Evolutionary conservation across 2,797 vertebrate genomes (phyloP).

Genomic region (Rhinatrema bivittatum): DNA sequence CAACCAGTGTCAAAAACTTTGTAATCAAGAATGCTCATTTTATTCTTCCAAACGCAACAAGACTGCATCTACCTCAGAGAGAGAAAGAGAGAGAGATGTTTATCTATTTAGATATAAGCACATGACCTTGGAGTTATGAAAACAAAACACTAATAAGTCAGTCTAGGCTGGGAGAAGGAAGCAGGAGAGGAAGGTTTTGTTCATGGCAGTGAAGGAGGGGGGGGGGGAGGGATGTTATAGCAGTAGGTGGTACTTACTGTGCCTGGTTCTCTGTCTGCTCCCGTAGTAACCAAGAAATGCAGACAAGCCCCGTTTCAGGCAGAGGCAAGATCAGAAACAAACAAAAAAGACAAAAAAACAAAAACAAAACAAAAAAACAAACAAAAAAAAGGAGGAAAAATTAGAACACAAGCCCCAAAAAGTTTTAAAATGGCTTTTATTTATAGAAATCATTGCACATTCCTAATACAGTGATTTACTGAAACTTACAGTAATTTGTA

Average conservation of each 20-base stretch:
- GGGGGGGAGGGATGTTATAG: no score
- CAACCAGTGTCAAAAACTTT: no score
- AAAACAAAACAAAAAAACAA: conserved; percentile 61
- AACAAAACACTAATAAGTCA: no score
- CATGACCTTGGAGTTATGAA: no score
- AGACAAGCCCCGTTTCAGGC: conserved; percentile 69
- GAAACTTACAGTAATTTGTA: conserved; percentile 70
- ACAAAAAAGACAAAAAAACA: conserved; percentile 71
- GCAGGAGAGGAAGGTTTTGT: no score
- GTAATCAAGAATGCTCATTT: no score
- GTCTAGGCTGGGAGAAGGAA: no score
- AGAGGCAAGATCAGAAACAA: conserved; percentile 70
- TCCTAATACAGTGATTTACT: conserved; percentile 75
- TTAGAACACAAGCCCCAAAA: conserved; percentile 70
- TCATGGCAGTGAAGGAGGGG: no score
- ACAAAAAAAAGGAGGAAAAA: conserved; percentile 62
- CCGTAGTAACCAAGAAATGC: conserved; percentile 69
- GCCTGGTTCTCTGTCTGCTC: conserved; percentile 85
- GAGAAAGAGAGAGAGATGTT: no score
- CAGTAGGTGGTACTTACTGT: conserved; percentile 82
- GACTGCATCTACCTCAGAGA: no score
- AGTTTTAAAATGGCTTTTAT: conserved; percentile 79
- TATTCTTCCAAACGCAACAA: no score
- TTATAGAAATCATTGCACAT: conserved; percentile 73
- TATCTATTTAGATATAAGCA: no score